These are phyloP conservation scores for Lasioglossum leucozonium DNA, from an alignment of 2,888 invertebrate species.

Conservation along the genomic window DNA sequence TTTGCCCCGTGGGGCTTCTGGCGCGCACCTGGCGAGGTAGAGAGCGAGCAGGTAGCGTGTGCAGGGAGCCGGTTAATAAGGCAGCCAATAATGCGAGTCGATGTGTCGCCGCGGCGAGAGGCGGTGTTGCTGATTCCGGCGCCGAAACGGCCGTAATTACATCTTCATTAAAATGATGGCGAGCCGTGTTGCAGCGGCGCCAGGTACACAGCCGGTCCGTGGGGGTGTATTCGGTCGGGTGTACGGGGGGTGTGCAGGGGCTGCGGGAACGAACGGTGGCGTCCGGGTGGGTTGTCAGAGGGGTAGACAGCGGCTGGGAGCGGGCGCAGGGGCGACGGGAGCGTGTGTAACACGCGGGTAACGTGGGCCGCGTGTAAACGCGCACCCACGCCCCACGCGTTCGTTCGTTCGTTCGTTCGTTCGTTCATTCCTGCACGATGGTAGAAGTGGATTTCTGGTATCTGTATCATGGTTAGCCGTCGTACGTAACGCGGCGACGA, in stretches of 20 bases:
- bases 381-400: constrained; percentile 48
- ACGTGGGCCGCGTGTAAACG: constrained; percentile 45
- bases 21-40: constrained; percentile 41
- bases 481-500: constrained; percentile 68
- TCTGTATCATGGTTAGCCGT: constrained; percentile 81
- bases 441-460: constrained; percentile 74
- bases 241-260: background rate
- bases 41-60: constrained; percentile 41
- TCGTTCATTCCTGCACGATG: constrained; percentile 58
- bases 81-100: constrained; percentile 80
- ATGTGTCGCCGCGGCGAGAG: constrained; percentile 66
- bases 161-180: constrained; percentile 83
- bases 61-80: constrained; percentile 77
- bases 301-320: background rate
- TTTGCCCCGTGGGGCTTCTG: background rate
- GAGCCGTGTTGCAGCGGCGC: constrained; percentile 73
- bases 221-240: constrained; percentile 8
- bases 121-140: constrained; percentile 77
- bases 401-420: constrained; percentile 61
- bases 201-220: constrained; percentile 49
- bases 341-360: constrained; percentile 64
- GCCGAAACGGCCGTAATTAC: constrained; percentile 83
- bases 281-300: constrained; percentile 20
- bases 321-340: constrained; percentile 21
- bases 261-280: constrained; percentile 2